Conservation (phyloP, 2,888 invertebrate species). For the Zonitis immaculata region DNA sequence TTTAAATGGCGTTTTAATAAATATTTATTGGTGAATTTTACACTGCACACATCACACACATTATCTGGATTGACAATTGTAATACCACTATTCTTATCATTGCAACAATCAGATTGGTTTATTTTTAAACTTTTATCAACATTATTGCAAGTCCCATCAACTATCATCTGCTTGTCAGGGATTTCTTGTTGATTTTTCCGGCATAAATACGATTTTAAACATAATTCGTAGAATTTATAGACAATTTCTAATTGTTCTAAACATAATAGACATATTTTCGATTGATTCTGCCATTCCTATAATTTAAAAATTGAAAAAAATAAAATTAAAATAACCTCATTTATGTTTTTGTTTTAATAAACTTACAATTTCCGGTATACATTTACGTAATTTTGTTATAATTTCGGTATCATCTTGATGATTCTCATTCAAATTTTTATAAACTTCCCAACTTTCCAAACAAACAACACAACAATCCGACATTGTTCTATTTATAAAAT, state of each 20-base stretch:
- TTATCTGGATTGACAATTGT: too few relatives aligned
- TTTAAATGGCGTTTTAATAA: too few relatives aligned
- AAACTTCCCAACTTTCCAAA: slow-evolving; percentile 16
- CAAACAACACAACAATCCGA: slow-evolving; percentile 26
- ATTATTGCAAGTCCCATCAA: too few relatives aligned
- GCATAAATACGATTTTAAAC: slow-evolving; percentile 30
- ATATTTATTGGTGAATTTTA: too few relatives aligned
- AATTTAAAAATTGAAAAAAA: neutral
- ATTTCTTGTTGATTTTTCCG: slow-evolving; percentile 16
- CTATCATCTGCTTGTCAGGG: too few relatives aligned
- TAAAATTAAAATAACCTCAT: slow-evolving; percentile 9
- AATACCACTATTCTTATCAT: too few relatives aligned
- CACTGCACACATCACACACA: too few relatives aligned
- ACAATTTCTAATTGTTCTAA: slow-evolving; percentile 30
- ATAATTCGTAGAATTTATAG: slow-evolving; percentile 34
- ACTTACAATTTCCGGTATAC: slow-evolving; percentile 39
- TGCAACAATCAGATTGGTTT: too few relatives aligned
- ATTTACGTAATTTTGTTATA: slow-evolving; percentile 29
- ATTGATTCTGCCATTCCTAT: slow-evolving; percentile 31
- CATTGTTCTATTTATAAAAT: too few relatives aligned
- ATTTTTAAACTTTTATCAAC: too few relatives aligned
- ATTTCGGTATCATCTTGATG: slow-evolving; percentile 22
- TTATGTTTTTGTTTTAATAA: neutral
- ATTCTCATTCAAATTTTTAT: slow-evolving; percentile 24
- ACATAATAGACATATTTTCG: slow-evolving; percentile 32